Evolutionary conservation across 2,113 vertebrate species (phyloP).

Genomic region (Tupaia tana): DNA sequence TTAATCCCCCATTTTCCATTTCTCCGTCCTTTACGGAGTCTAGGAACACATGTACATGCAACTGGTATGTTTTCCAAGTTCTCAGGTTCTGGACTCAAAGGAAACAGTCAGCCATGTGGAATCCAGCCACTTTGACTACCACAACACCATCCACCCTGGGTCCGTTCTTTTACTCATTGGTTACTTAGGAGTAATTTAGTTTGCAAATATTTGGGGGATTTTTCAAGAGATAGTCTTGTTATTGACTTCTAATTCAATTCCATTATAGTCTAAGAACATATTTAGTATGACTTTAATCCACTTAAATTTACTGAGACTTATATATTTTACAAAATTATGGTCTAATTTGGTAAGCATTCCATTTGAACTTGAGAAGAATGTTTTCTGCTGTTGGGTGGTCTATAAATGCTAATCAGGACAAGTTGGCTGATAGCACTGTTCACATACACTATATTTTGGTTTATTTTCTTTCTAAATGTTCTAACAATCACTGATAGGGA

Average conservation of each 20-base stretch:
- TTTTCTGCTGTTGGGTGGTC: not conserved
- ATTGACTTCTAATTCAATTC: conserved; percentile 18
- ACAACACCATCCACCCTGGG: too few relatives aligned
- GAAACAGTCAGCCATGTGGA: too few relatives aligned
- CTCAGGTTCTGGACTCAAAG: too few relatives aligned
- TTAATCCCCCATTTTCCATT: too few relatives aligned
- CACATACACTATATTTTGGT: not conserved
- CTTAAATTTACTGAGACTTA: conserved; percentile 10
- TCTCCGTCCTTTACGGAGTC: too few relatives aligned
- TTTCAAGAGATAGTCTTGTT: not conserved
- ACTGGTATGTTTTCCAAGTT: too few relatives aligned
- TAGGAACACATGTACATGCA: too few relatives aligned
- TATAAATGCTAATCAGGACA: not conserved
- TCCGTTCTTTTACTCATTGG: too few relatives aligned
- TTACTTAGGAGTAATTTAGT: not conserved
- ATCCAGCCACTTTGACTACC: too few relatives aligned
- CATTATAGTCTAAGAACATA: not conserved
- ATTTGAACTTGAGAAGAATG: not conserved
- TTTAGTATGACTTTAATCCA: not conserved
- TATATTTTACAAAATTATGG: not conserved
- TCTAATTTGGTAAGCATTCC: conserved; percentile 38
- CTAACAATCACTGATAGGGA: not conserved
- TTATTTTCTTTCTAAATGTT: not conserved
- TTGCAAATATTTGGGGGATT: conserved; percentile 18
- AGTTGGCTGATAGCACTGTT: not conserved